Evolutionary conservation across 1,140 invertebrate genomes (phyloP), one percentile per base, ranked within the genome.

Genomic region (Venustaconcha ellipsiformis): DNA sequence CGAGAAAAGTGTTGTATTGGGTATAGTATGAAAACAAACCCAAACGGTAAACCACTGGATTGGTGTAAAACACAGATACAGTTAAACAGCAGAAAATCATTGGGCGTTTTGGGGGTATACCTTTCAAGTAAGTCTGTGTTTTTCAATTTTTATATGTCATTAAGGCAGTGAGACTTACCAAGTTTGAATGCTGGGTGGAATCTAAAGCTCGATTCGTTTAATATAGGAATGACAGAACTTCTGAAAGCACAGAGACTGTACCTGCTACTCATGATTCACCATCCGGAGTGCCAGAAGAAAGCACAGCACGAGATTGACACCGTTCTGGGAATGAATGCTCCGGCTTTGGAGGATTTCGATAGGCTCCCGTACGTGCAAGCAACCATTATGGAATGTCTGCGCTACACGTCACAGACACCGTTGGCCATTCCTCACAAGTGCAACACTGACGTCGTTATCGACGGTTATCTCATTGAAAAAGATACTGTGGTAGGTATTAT

Each of bases 181-280:
- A 48, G 37, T 8, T 48, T 8, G 37, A 6, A 8, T 8, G 37
- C 11, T 48, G 5, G 37, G 37, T 48, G 37, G 37, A 48, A 48
- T 48, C 11, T 6, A 48, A 48, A 48, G 11, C 37, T 8, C 6
- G 6, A 48, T 48, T 48, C 37, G 37, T 23, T 11, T 37, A 23
- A 65, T 72, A 18, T 37, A 77, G 75, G 75, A 57, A 72, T 77
- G 70, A 37, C 75, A 14, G 75, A 77, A 59, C 72, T 77, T 70
- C 62, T 77, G 69, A 77, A 77, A 68, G 72, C 70, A 30, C 60
- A 72, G 57, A 63, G 75, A 63, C 72, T 72, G 96, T 94, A 95
- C 81, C 88, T 81, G 48, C 69, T 81, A 1, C 23, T 75, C 1
- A 65, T 81, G 69, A 63, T 72, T 23, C 72, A 78, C 66, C 71